Conservation (phyloP, 92 coral and sea anemone genomes). For the Zoanthus sansibaricus region DNA sequence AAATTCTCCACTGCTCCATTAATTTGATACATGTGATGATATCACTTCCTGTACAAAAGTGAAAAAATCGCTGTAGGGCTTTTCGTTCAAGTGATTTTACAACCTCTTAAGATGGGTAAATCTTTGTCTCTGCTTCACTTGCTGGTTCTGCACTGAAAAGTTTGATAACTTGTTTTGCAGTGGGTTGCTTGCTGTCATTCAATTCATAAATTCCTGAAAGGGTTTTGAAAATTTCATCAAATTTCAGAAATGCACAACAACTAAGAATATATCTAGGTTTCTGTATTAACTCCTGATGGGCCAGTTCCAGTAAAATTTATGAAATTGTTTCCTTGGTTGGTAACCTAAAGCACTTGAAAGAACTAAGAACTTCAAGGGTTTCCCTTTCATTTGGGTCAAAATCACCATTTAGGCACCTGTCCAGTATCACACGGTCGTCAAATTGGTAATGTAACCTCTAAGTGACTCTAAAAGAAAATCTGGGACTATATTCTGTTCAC, state of each 20-base stretch:
- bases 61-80: slow-evolving; percentile 46
- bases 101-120: slow-evolving; percentile 65
- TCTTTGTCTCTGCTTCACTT: slow-evolving; percentile 62
- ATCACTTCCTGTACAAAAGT: slow-evolving; percentile 27
- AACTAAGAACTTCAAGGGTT: slow-evolving; percentile 48
- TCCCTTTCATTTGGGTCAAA: slow-evolving; percentile 55
- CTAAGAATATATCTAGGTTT: slow-evolving; percentile 19
- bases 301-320: background rate
- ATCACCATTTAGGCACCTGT: slow-evolving; percentile 32
- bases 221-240: slow-evolving; percentile 47
- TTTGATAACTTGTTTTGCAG: slow-evolving; percentile 61
- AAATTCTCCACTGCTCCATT: too few relatives aligned
- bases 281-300: slow-evolving; percentile 19
- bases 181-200: slow-evolving; percentile 52
- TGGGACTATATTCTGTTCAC: background rate
- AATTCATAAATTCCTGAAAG: slow-evolving; percentile 45
- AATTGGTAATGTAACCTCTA: slow-evolving; percentile 39
- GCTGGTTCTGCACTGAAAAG: slow-evolving; percentile 63
- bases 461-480: slow-evolving; percentile 48
- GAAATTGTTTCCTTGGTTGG: slow-evolving; percentile 31
- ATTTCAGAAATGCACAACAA: slow-evolving; percentile 47
- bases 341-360: slow-evolving; percentile 46
- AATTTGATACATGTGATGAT: background rate
- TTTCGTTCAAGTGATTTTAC: slow-evolving; percentile 63
- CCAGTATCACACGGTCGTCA: slow-evolving; percentile 50